Conservation (phyloP, 2,797 vertebrate species). For the Parambassis ranga region DNA sequence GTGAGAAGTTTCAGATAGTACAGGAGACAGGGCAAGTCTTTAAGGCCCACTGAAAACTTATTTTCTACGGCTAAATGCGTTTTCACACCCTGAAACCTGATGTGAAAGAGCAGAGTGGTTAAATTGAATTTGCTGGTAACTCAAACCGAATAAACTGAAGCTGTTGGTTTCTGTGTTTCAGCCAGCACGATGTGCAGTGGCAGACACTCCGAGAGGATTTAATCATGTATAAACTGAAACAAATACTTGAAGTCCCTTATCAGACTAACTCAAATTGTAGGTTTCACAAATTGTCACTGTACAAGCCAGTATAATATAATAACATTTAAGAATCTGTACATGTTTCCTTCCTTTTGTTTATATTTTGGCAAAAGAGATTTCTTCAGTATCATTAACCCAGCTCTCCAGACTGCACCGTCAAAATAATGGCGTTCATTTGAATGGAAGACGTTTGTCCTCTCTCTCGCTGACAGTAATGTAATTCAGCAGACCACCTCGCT, state of each 20-base stretch:
- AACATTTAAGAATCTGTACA: too few relatives aligned
- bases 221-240: not conserved
- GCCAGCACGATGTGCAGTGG: not conserved
- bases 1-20: not conserved
- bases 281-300: too few relatives aligned
- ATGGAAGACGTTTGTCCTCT: conserved; percentile 67
- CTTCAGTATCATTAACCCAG: conserved; percentile 52
- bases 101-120: not conserved
- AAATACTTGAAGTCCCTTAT: not conserved
- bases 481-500: conserved; percentile 63
- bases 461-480: conserved; percentile 75
- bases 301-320: too few relatives aligned
- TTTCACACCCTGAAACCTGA: not conserved
- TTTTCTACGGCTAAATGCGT: conserved; percentile 1
- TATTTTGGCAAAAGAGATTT: conserved; percentile 34
- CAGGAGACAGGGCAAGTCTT: too few relatives aligned
- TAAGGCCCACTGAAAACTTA: not conserved
- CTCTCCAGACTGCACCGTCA: conserved; percentile 43
- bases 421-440: conserved; percentile 68
- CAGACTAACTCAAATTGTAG: not conserved
- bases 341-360: conserved; percentile 23
- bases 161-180: conserved; percentile 15
- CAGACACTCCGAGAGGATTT: not conserved
- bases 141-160: not conserved
- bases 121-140: conserved; percentile 3